Conservation (phyloP, 2,888 invertebrate species). For the Synanthedon formicaeformis region DNA sequence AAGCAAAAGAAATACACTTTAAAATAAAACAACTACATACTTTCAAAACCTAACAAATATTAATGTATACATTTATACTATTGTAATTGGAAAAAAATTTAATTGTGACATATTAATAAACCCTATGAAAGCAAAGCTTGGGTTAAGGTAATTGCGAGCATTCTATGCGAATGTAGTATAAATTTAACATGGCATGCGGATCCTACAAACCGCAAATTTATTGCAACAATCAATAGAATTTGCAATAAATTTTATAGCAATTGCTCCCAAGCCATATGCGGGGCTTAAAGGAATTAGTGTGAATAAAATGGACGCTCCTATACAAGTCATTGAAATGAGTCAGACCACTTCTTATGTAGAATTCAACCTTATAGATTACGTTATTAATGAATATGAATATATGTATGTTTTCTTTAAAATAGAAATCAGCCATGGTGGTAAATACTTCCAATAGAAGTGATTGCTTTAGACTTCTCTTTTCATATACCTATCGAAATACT, state of each 20-base stretch:
- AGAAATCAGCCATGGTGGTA: not conserved
- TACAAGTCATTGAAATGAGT: constrained; percentile 12
- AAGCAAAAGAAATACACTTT: too few relatives aligned
- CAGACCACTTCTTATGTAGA: constrained; percentile 9
- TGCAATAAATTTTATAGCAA: constrained; percentile 18
- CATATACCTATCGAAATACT: too few relatives aligned
- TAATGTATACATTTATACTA: not conserved
- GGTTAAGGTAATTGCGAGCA: constrained; percentile 1
- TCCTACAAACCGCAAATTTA: constrained; percentile 12
- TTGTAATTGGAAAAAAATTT: not conserved
- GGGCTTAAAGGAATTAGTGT: constrained; percentile 8
- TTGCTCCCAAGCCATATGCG: constrained; percentile 11
- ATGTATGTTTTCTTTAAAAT: not conserved
- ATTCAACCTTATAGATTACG: constrained; percentile 6
- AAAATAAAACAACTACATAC: too few relatives aligned
- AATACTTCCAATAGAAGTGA: not conserved
- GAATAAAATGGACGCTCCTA: constrained; percentile 12
- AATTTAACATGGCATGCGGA: constrained; percentile 5
- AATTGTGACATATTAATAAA: not conserved
- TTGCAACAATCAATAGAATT: constrained; percentile 17
- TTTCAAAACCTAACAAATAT: too few relatives aligned
- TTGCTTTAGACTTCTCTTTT: not conserved
- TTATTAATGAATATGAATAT: too few relatives aligned
- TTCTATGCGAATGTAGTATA: constrained; percentile 4
- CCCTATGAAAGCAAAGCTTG: not conserved